Evolutionary conservation across 2,113 vertebrate species (phyloP), one percentile per base, ranked within the genome.

Genomic region (Gambusia holbrooki): DNA sequence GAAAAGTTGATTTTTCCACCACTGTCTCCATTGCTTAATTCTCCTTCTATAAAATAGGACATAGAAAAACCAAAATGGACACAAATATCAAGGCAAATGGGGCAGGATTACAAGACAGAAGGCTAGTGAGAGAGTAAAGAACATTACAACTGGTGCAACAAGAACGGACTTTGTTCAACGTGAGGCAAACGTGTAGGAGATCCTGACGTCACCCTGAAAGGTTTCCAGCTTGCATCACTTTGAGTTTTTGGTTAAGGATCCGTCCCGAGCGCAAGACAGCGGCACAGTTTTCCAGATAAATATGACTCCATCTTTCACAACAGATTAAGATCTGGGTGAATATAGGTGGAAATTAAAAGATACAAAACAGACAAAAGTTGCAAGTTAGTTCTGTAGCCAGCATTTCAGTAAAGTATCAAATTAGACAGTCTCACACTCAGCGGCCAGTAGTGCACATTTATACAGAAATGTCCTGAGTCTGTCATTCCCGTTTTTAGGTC

Each of bases 191-290:
- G 63, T 73, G 83, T 80, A 40, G 71, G 71, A 80, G 83, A 72
- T 22, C 12, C 60, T 86, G 83, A 88, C 77, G 81, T 89, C 83
- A 87, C 73, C 45, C 48, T 61, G 65, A 12, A 48, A 33, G 12
- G 29, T 66, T 77, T 28, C 68, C 22, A 40, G 72, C 28, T 60
- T n/a, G 37, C 65, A 60, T 1, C 48, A 60, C 63, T 51, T 10
- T 66, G 19, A 58, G 63, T 68, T 28, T 58, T 33, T 29, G 58
- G 29, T 11, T 22, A 35, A 66, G 32, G 30, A 74, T n/a, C 17
- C 8, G 7, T 65, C 35, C 60, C 51, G 6, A 1, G 65, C 45
- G 40, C 51, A 67, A 32, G 14, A 51, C 30, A 33, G 7, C 30
- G 22, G 40, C 8, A 12, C 64, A 58, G 30, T 42, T 15, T 28